These are phyloP conservation scores for Sminthopsis crassicaudata DNA, from an alignment of 2,113 vertebrate species.

Conservation along the genomic window DNA sequence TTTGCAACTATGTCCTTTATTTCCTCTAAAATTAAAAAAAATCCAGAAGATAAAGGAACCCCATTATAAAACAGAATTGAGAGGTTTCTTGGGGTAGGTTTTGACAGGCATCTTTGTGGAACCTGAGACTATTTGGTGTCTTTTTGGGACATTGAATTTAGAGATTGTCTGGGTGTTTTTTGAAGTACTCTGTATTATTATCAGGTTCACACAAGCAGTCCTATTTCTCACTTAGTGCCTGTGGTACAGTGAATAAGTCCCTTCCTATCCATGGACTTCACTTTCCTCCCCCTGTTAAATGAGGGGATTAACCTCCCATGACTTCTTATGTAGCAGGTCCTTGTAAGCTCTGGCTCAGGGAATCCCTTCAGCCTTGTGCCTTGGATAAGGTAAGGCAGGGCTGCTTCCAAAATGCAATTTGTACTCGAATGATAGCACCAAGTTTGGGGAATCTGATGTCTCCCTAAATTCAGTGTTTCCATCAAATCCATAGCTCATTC, in stretches of 20 bases:
- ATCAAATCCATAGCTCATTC: background rate
- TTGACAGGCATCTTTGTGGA: background rate
- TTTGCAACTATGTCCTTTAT: background rate
- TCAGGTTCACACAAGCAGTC: background rate
- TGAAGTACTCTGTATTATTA: background rate
- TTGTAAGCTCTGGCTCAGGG: background rate
- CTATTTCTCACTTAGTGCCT: background rate
- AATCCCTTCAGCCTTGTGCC: background rate
- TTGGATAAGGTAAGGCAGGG: background rate
- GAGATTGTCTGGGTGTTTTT: background rate
- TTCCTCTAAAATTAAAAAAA: background rate
- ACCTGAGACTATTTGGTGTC: background rate
- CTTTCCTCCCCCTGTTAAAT: background rate
- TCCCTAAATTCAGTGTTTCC: background rate
- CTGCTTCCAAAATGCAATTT: background rate
- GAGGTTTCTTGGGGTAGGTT: background rate
- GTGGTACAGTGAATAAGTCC: background rate
- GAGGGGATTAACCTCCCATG: background rate
- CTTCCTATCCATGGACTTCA: background rate
- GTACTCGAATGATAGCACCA: background rate
- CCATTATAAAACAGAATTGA: background rate
- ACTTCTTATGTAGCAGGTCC: background rate
- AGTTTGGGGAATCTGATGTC: background rate
- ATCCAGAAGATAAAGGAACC: background rate
- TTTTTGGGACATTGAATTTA: background rate